Conservation (phyloP, 30 jellyfish, hydroid and myxozoan genomes). For the Aurelia coerulea region DNA sequence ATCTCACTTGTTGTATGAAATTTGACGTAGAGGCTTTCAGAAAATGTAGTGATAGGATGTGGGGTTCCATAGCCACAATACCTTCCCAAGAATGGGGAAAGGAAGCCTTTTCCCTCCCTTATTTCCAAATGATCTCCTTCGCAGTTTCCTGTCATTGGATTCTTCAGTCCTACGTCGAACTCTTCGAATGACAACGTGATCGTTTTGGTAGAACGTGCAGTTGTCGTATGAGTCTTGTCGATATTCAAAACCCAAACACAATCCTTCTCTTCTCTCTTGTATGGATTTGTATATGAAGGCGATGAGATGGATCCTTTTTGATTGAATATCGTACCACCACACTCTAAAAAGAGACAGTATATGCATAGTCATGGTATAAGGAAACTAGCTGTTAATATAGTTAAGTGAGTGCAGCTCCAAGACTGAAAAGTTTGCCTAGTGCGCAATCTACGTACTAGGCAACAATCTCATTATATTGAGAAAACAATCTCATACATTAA, state of each 20-base stretch:
- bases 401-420: too few relatives aligned
- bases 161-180: slow-evolving; percentile 71
- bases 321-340: slow-evolving; percentile 89
- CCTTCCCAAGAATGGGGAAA: slow-evolving; percentile 77
- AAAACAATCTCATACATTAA: too few relatives aligned
- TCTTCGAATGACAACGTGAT: slow-evolving; percentile 71
- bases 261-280: slow-evolving; percentile 36
- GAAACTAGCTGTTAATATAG: too few relatives aligned
- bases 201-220: slow-evolving; percentile 13
- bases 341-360: slow-evolving; percentile 38
- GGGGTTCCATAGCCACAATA: slow-evolving; percentile 80
- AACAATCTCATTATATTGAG: too few relatives aligned
- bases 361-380: too few relatives aligned
- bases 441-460: too few relatives aligned
- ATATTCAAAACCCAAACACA: slow-evolving; percentile 85
- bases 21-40: slow-evolving; percentile 82
- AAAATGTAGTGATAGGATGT: slow-evolving; percentile 76
- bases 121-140: slow-evolving; percentile 83
- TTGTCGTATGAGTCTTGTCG: too few relatives aligned
- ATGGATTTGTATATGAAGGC: slow-evolving; percentile 14
- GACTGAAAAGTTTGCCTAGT: too few relatives aligned
- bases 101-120: slow-evolving; percentile 93
- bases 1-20: slow-evolving; percentile 37
- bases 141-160: slow-evolving; percentile 72
- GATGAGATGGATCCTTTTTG: slow-evolving; percentile 51